These are phyloP conservation scores for Lynx canadensis DNA, from an alignment of 2,113 vertebrate genomes.

Conservation along the genomic window DNA sequence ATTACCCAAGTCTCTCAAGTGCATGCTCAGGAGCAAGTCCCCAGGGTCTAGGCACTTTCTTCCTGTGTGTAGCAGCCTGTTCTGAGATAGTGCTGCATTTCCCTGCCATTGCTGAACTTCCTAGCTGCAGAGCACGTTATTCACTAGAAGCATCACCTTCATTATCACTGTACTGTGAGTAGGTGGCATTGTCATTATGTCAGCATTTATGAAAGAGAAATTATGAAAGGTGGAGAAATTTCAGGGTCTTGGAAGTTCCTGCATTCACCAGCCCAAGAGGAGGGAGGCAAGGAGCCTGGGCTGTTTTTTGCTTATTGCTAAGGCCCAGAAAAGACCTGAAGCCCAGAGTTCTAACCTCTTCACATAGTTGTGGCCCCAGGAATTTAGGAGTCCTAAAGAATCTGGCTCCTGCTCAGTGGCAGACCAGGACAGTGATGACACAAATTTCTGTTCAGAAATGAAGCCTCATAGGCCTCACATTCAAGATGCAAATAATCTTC, in stretches of 20 bases:
- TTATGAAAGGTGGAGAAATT: slow-evolving; percentile 31
- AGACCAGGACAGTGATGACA: background rate
- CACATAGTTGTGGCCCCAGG: accelerated
- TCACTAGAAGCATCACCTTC: slow-evolving; percentile 27
- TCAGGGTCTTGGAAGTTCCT: background rate
- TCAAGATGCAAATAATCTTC: background rate
- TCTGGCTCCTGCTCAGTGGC: background rate
- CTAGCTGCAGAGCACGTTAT: background rate
- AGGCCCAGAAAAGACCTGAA: background rate
- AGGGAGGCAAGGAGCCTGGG: background rate
- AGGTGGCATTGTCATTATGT: slow-evolving; percentile 61
- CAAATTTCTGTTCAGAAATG: background rate
- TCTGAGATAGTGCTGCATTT: background rate
- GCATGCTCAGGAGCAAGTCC: background rate
- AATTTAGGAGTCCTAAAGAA: background rate
- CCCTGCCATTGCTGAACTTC: slow-evolving; percentile 10
- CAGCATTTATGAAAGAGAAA: slow-evolving; percentile 62
- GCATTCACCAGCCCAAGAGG: background rate
- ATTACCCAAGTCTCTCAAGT: background rate
- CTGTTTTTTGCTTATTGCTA: background rate
- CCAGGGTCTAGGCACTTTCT: background rate
- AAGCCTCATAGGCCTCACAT: background rate
- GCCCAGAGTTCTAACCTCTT: accelerated
- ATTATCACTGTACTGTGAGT: slow-evolving; percentile 40
- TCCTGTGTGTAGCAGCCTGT: background rate